Base-by-base conservation (phyloP, 2,888 invertebrate species). In the Smittia aterrima region DNA sequence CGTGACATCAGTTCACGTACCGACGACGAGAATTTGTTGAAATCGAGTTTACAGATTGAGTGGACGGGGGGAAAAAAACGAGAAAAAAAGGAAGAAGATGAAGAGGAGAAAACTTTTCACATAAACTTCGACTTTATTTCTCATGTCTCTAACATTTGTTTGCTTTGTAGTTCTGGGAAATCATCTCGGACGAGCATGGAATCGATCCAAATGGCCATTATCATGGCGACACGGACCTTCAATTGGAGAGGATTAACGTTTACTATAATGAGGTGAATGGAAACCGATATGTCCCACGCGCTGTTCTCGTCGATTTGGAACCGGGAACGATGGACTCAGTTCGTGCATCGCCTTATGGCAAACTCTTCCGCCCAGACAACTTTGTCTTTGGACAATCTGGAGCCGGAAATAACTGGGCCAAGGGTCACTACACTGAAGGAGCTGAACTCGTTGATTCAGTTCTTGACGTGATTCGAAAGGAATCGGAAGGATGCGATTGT, bases 401-500 rank as follows among this genome's bases (percentile, higher is more conserved):
- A 3, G 94, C 95, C 25, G 89, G 90, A 85, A 95, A 95, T 84
- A 95, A 95, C 83, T 95, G 94, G 95, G 94, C 94, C 77, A 89
- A 89, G 80, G 93, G 92, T 1, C 92, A 92, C 79, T 93, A 93
- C 84, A 92, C 92, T 6, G 92, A 92, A 80, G 92, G 93, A 22
- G 92, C 86, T 75, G 92, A 88, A 85, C 86, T 87, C 80, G 89
- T 86, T 79, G 93, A 91, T 76, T 85, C 91, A 0, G 88, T 90
- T 18, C 84, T 90, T 81, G 90, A 90, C 79, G 89, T 89, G 3
- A 85, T 90, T 13, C 85, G 90, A 77, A 89, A 87, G 78, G 90
- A 91, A 78, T 87, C 88, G 1, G 92, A 93, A 83, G 84, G 89
- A 79, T 87, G 93, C 79, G 94, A 95, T 82, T 93, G 93, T 77